These are phyloP conservation scores for Rhabdomys pumilio DNA, from an alignment of 2,797 vertebrate genomes.

Conservation along the genomic window DNA sequence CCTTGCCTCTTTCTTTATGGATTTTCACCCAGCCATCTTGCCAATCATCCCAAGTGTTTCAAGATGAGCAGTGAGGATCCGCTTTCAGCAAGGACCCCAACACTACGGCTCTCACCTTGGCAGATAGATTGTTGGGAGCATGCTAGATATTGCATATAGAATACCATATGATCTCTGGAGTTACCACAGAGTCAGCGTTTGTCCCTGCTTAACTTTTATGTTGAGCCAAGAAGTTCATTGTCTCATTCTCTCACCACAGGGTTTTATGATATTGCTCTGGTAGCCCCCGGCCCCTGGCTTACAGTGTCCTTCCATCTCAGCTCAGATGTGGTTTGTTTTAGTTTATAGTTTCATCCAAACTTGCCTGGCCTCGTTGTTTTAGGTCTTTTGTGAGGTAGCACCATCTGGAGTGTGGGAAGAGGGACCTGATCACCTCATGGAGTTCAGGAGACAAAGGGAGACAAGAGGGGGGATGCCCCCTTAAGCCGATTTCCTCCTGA, in stretches of 20 bases:
- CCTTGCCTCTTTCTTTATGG: not conserved
- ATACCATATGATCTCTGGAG: accelerated
- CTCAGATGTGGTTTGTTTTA: not conserved
- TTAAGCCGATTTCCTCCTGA: not conserved
- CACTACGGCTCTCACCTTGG: not conserved
- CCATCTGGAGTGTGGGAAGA: not conserved
- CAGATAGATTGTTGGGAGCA: not conserved
- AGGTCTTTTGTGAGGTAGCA: not conserved
- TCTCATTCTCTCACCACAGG: not conserved
- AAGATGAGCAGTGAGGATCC: not conserved
- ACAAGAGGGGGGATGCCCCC: not conserved
- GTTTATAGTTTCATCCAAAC: not conserved
- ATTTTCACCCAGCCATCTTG: not conserved
- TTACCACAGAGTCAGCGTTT: not conserved
- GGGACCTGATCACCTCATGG: not conserved
- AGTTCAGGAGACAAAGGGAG: not conserved
- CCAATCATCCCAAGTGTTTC: not conserved
- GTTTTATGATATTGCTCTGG: not conserved
- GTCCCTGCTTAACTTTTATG: not conserved
- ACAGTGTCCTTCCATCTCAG: not conserved
- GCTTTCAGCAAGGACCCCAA: not conserved
- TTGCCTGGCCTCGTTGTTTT: not conserved
- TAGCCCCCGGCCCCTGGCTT: no score
- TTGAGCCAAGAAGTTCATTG: not conserved
- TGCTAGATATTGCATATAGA: not conserved